Percentiles rank a stretch among this genome's conserved stretches.
These are phyloP conservation scores for Cotesia congregata DNA, from an alignment of 2,888 invertebrate species.

Conservation along the genomic window DNA sequence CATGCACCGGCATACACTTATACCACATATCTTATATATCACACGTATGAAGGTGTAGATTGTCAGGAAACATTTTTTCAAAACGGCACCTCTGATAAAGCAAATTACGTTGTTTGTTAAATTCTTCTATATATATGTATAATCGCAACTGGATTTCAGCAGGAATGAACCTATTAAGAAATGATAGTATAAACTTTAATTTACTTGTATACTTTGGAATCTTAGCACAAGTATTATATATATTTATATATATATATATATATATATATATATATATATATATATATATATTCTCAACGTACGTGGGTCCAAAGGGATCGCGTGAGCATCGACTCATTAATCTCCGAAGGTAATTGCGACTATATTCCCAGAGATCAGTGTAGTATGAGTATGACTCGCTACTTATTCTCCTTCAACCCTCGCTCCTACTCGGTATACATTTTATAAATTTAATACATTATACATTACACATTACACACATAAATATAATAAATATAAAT, in stretches of 20 bases:
- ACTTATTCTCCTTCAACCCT: constrained; percentile 41
- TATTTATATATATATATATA: constrained; percentile 4
- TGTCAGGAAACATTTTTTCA: constrained; percentile 30
- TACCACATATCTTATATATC: constrained; percentile 17
- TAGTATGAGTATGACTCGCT: constrained; percentile 52
- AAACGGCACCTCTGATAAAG: constrained; percentile 34
- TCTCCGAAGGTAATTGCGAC: constrained; percentile 65
- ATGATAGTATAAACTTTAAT: constrained; percentile 4
- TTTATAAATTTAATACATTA: too few relatives aligned
- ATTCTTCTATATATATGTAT: not conserved
- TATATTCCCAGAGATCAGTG: constrained; percentile 61
- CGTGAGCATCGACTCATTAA: constrained; percentile 66
- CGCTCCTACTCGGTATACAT: not conserved
- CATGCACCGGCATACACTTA: not conserved
- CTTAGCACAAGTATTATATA: not conserved
- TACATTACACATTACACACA: not conserved
- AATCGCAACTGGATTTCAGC: constrained; percentile 16
- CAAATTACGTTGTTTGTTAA: constrained; percentile 28
- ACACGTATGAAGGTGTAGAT: constrained; percentile 34
- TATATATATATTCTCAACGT: not conserved
- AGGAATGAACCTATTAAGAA: constrained; percentile 23
- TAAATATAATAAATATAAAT: not conserved
- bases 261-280: constrained; percentile 9
- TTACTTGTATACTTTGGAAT: not conserved
- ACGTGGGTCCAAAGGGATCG: constrained; percentile 54